A percentile compares a stretch with the other conserved stretches of the same genome.
phyloP scores from a whole-genome alignment of 2,888 invertebrate species.

The Epistrophe grossulariae region DNA sequence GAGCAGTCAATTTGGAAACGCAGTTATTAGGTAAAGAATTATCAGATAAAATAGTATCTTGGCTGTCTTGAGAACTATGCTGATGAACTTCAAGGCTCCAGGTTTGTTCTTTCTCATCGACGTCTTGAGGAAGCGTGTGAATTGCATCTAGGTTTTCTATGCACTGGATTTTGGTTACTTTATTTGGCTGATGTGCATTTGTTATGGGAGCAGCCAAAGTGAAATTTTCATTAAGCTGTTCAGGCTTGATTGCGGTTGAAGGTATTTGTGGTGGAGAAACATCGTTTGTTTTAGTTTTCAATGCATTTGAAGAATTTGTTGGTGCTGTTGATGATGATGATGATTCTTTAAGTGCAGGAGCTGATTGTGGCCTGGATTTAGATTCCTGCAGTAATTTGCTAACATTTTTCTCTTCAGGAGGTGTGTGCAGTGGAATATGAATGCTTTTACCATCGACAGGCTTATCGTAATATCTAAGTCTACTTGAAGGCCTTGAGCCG shows the following conservation, averaged over 20 bases:
- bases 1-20: constrained; percentile 76
- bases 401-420: constrained; percentile 87
- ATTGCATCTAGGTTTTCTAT: constrained; percentile 85
- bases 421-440: constrained; percentile 90
- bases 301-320: constrained; percentile 71
- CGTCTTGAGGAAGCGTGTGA: constrained; percentile 85
- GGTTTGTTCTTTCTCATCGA: constrained; percentile 79
- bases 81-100: constrained; percentile 83
- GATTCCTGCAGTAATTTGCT: constrained; percentile 81
- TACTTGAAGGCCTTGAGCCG: constrained; percentile 81
- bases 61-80: constrained; percentile 84
- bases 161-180: constrained; percentile 77
- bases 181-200: constrained; percentile 68
- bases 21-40: constrained; percentile 78
- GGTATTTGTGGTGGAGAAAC: constrained; percentile 75
- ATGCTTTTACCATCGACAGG: constrained; percentile 87
- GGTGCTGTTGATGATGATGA: constrained; percentile 75
- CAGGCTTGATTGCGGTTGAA: constrained; percentile 40
- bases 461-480: constrained; percentile 87
- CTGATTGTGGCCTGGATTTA: constrained; percentile 79
- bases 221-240: background rate
- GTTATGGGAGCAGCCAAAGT: constrained; percentile 53
- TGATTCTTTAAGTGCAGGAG: constrained; percentile 65
- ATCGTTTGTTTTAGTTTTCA: background rate
- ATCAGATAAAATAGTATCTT: constrained; percentile 84